Conservation (phyloP, 2,888 invertebrate genomes). For the Drosophila leonis region DNA sequence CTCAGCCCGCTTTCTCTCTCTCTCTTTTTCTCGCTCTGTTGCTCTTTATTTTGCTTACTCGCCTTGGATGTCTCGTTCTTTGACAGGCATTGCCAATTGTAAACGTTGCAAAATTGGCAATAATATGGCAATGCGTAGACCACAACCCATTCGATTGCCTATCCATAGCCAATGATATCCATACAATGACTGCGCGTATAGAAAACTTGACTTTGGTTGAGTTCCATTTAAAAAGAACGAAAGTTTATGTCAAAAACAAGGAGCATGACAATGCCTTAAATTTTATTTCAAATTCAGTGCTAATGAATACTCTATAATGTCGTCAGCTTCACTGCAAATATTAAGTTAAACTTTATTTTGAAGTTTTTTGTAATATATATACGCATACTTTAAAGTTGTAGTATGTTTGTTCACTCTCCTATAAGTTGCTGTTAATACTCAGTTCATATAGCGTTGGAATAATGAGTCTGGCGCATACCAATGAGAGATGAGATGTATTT, state of each 20-base stretch:
- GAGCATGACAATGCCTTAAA: conserved; percentile 31
- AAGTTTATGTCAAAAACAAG: conserved; percentile 2
- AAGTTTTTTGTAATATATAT: no score
- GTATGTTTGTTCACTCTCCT: not conserved
- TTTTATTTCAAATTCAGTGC: conserved; percentile 1
- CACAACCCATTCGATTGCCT: not conserved
- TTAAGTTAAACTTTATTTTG: no score
- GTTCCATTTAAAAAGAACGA: conserved; percentile 18
- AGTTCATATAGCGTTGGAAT: not conserved
- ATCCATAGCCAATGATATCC: not conserved
- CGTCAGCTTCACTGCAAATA: not conserved
- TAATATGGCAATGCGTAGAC: conserved; percentile 56
- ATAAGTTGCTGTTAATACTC: not conserved
- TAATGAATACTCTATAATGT: not conserved
- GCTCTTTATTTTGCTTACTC: conserved; percentile 1
- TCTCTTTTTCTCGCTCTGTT: not conserved
- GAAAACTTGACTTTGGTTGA: conserved; percentile 3
- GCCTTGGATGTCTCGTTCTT: conserved; percentile 12
- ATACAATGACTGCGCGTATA: not conserved
- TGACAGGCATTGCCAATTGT: conserved; percentile 63
- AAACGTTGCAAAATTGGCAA: conserved; percentile 74
- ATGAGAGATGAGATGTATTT: not conserved
- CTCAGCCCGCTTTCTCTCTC: conserved; percentile 25
- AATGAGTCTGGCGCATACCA: not conserved
- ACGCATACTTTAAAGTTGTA: not conserved